phyloP scores from a whole-genome alignment of 2,888 invertebrate genomes.

The Stratiomys singularior region DNA sequence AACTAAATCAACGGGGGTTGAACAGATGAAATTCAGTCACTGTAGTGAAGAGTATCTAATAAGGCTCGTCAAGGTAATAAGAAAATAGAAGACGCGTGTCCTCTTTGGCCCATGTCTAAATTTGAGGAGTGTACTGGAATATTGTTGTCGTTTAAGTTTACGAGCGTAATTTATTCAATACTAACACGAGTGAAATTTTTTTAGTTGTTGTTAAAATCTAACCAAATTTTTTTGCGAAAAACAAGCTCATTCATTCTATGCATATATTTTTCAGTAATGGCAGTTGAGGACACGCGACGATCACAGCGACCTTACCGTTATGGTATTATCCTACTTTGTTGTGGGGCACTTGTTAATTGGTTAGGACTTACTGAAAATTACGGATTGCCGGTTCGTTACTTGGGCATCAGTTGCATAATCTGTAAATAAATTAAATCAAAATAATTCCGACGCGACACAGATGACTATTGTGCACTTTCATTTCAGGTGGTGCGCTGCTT shows the following conservation, averaged over 20 bases:
- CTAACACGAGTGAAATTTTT: too few species aligned
- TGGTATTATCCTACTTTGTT: slow-evolving; percentile 77
- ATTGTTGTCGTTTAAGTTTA: too few species aligned
- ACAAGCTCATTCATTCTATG: neutral
- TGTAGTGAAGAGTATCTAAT: neutral
- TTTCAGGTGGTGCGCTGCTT: slow-evolving; percentile 72
- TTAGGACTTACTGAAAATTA: slow-evolving; percentile 77
- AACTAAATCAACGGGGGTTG: neutral
- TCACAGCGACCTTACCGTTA: slow-evolving; percentile 79
- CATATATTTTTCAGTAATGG: slow-evolving; percentile 70
- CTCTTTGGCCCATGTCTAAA: neutral
- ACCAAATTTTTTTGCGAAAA: neutral
- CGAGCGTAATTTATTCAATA: too few species aligned
- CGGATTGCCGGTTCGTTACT: slow-evolving; percentile 77
- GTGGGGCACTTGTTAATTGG: slow-evolving; percentile 80
- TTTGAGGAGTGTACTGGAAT: too few species aligned
- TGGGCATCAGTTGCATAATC: slow-evolving; percentile 78
- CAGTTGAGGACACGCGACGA: slow-evolving; percentile 73
- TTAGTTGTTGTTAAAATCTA: too few species aligned
- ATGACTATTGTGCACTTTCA: neutral
- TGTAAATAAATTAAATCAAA: slow-evolving; percentile 34
- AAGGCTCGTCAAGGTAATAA: neutral
- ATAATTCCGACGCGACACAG: neutral
- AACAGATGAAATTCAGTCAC: neutral
- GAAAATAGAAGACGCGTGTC: neutral